These are phyloP conservation scores for Schizaphis graminum DNA, from an alignment of 2,888 invertebrate genomes.

Conservation along the genomic window DNA sequence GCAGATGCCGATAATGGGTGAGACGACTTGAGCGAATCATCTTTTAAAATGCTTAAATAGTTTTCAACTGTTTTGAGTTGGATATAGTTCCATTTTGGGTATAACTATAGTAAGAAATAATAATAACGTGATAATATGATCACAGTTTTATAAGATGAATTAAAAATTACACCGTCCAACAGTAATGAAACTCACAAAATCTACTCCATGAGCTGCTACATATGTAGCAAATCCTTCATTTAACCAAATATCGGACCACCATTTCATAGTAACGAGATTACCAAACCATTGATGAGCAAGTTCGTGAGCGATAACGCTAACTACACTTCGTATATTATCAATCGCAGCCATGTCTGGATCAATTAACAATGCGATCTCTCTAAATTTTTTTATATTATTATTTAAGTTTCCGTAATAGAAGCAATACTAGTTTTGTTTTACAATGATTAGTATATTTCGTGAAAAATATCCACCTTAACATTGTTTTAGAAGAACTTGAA, in stretches of 20 bases:
- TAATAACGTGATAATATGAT: neutral
- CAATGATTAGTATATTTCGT: neutral
- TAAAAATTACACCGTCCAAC: neutral
- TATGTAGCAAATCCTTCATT: slow-evolving; percentile 85
- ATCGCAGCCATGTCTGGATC: slow-evolving; percentile 69
- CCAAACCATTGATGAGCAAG: slow-evolving; percentile 86
- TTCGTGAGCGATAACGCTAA: slow-evolving; percentile 81
- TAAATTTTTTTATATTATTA: slow-evolving; percentile 64
- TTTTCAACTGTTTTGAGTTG: slow-evolving; percentile 75
- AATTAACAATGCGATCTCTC: slow-evolving; percentile 72
- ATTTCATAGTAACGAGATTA: slow-evolving; percentile 85
- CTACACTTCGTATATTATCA: slow-evolving; percentile 75
- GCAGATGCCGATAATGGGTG: slow-evolving; percentile 85
- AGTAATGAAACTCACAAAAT: slow-evolving; percentile 69
- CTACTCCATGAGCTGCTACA: slow-evolving; percentile 74
- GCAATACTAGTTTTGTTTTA: neutral
- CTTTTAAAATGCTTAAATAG: slow-evolving; percentile 75
- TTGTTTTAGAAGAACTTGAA: no score
- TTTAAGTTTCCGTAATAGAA: neutral
- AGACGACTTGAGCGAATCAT: slow-evolving; percentile 82
- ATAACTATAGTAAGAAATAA: slow-evolving; percentile 70
- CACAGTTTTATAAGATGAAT: neutral
- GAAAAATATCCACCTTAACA: neutral
- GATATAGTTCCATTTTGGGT: slow-evolving; percentile 78
- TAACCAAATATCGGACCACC: slow-evolving; percentile 86